These are phyloP conservation scores for Trochalopteron elliotii DNA, from an alignment of 2,113 vertebrate genomes.

Conservation along the genomic window DNA sequence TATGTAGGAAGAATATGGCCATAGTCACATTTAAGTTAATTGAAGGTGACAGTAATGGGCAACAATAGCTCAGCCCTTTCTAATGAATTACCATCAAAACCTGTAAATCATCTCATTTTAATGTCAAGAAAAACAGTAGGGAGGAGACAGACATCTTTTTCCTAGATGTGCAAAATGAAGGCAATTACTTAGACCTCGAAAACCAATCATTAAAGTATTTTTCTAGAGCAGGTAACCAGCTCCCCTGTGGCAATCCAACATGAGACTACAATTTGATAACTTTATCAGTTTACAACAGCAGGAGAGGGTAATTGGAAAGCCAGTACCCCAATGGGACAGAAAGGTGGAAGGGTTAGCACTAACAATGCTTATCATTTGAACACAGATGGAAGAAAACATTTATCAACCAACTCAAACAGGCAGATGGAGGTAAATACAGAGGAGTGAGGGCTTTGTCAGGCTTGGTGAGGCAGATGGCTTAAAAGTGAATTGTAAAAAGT, in stretches of 20 bases:
- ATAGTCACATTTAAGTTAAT: neutral
- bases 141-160: neutral
- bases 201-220: conserved; percentile 19
- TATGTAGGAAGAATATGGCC: neutral
- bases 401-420: neutral
- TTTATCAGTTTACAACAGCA: conserved; percentile 29
- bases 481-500: neutral
- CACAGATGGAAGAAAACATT: neutral
- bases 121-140: neutral
- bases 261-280: neutral
- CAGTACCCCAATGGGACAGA: neutral
- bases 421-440: neutral
- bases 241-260: neutral
- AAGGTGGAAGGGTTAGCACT: neutral
- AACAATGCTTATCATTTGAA: neutral
- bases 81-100: conserved; percentile 13
- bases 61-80: neutral
- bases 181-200: neutral
- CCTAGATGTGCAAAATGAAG: neutral
- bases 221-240: neutral
- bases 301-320: conserved; percentile 19
- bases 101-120: conserved; percentile 20
- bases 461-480: neutral
- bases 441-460: neutral
- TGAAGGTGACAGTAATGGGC: conserved; percentile 26